These are phyloP conservation scores for Bombylius major DNA, from an alignment of 2,888 invertebrate genomes.

Conservation along the genomic window DNA sequence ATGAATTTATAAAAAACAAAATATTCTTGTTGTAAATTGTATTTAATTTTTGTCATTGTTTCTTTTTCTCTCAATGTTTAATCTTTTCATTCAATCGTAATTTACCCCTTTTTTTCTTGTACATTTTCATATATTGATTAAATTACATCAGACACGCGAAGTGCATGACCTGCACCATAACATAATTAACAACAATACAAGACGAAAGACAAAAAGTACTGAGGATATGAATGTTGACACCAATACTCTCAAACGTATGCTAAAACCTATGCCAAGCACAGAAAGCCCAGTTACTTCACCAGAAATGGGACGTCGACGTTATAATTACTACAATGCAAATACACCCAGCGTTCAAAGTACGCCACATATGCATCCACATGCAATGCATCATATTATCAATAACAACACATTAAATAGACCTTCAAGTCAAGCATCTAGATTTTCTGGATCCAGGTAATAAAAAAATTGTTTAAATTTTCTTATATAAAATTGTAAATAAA, in stretches of 20 bases:
- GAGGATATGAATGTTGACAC: slow-evolving; percentile 65
- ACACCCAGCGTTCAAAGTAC: slow-evolving; percentile 38
- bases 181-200: slow-evolving; percentile 60
- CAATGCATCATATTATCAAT: slow-evolving; percentile 42
- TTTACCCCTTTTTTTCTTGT: no score
- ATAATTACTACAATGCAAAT: slow-evolving; percentile 48
- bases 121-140: slow-evolving; percentile 18
- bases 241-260: slow-evolving; percentile 74
- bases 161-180: slow-evolving; percentile 58
- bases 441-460: slow-evolving; percentile 47
- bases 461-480: slow-evolving; percentile 15
- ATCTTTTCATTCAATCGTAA: not conserved
- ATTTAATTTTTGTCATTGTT: no score
- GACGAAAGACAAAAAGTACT: slow-evolving; percentile 79
- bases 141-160: slow-evolving; percentile 44
- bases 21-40: no score
- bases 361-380: slow-evolving; percentile 46
- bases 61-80: no score
- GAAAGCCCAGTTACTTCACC: slow-evolving; percentile 85
- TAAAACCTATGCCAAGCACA: slow-evolving; percentile 84
- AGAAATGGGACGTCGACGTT: slow-evolving; percentile 74
- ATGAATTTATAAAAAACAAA: slow-evolving; percentile 3
- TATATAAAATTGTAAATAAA: not conserved
- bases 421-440: slow-evolving; percentile 52
- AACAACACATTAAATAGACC: slow-evolving; percentile 45